These are phyloP conservation scores for Planococcus citri DNA, from an alignment of 1,140 invertebrate genomes.

Conservation along the genomic window DNA sequence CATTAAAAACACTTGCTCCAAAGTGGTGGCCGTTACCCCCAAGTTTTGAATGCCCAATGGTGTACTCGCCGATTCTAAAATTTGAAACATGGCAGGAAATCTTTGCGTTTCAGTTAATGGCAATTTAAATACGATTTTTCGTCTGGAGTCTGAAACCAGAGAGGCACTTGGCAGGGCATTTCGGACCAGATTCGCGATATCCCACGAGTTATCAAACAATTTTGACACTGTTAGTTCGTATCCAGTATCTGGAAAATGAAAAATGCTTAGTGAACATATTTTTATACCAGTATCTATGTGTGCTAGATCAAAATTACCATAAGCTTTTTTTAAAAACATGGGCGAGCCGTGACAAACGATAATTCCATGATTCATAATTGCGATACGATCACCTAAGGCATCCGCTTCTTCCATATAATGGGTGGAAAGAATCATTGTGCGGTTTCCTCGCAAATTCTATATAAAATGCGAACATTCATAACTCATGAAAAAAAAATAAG, in stretches of 20 bases:
- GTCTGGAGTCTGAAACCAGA: not conserved
- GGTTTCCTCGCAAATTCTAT: conserved; percentile 23
- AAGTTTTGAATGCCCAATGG: conserved; percentile 41
- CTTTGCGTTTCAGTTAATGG: conserved; percentile 30
- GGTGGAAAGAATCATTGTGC: conserved; percentile 82
- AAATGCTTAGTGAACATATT: too few relatives aligned
- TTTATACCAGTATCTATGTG: too few relatives aligned
- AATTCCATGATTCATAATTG: conserved; percentile 73
- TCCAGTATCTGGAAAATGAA: not conserved
- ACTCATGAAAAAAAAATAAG: too few relatives aligned
- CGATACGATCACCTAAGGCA: conserved; percentile 82
- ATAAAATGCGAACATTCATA: not conserved
- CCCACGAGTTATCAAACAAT: not conserved
- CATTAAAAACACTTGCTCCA: conserved; percentile 56
- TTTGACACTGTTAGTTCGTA: not conserved
- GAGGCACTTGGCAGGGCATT: not conserved
- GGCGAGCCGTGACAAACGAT: conserved; percentile 72
- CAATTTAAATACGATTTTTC: conserved; percentile 32
- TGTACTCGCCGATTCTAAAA: conserved; percentile 37
- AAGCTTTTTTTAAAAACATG: conserved; percentile 74
- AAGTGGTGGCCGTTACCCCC: conserved; percentile 47
- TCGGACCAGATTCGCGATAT: not conserved
- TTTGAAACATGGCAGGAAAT: conserved; percentile 40
- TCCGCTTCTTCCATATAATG: conserved; percentile 99
- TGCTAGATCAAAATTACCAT: conserved; percentile 43